phyloP scores from a whole-genome alignment of 2,113 vertebrate genomes.

The Podilymbus podiceps region DNA sequence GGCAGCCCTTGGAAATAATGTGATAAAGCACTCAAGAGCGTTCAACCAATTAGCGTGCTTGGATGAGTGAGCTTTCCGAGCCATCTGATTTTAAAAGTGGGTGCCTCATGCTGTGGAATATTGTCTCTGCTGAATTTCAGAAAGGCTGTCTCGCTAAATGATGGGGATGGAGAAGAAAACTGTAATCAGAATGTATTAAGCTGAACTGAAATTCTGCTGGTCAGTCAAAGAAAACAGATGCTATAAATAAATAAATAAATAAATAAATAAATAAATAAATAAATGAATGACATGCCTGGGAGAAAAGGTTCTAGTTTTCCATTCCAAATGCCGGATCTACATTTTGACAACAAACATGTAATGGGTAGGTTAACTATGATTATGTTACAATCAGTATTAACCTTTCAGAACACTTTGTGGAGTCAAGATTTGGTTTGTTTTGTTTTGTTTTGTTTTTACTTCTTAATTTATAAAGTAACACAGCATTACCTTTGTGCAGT shows the following conservation, averaged over 20 bases:
- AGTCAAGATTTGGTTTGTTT: not conserved
- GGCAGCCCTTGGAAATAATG: constrained; percentile 51
- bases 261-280: not conserved
- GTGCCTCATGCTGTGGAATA: constrained; percentile 17
- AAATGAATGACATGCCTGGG: not conserved
- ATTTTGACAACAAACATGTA: not conserved
- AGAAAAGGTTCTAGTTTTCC: not conserved
- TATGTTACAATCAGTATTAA: not conserved
- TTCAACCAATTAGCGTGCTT: constrained; percentile 24
- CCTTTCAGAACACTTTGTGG: not conserved
- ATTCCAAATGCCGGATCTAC: not conserved
- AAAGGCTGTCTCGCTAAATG: not conserved
- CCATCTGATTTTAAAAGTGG: constrained; percentile 28
- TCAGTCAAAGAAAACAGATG: not conserved
- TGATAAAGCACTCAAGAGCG: constrained; percentile 13
- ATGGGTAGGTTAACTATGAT: not conserved
- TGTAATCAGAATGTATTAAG: not conserved
- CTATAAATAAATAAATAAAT: too few species aligned
- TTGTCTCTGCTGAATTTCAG: not conserved
- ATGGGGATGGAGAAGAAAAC: not conserved
- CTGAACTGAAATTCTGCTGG: not conserved
- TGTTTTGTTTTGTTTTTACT: not conserved
- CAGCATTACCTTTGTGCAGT: not conserved
- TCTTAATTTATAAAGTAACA: not conserved
- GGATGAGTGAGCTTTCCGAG: constrained; percentile 50